Percentiles rank a stretch among this genome's conserved stretches.
These are phyloP conservation scores for Penaeus chinensis DNA, from an alignment of 1,140 invertebrate species.

Conservation along the genomic window DNA sequence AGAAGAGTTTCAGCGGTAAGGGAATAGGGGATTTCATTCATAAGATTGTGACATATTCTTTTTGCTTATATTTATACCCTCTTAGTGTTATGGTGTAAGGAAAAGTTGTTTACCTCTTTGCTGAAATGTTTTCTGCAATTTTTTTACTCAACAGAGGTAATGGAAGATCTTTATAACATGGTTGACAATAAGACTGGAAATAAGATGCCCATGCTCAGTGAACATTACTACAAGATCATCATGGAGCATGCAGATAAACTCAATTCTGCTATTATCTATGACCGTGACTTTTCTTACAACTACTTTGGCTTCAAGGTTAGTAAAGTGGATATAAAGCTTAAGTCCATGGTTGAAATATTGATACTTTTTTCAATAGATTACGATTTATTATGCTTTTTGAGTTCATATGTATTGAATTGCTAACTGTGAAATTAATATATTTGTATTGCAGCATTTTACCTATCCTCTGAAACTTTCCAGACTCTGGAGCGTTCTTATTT, in stretches of 20 bases:
- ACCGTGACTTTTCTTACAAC: constrained; percentile 96
- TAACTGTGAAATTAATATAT: neutral
- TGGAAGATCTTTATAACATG: constrained; percentile 86
- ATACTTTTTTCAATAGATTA: neutral
- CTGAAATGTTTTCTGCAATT: constrained; percentile 11
- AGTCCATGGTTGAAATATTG: neutral
- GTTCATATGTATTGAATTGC: neutral
- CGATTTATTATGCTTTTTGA: neutral
- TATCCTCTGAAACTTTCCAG: constrained; percentile 65
- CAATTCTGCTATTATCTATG: constrained; percentile 97
- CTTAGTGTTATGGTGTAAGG: neutral
- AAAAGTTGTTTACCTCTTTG: constrained; percentile 34
- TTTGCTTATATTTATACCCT: neutral
- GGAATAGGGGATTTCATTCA: constrained; percentile 18
- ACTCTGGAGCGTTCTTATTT: constrained; percentile 96
- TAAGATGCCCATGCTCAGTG: constrained; percentile 85
- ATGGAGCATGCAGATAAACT: constrained; percentile 87
- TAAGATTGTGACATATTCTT: neutral
- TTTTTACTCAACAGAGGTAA: constrained; percentile 81
- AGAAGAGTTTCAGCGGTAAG: constrained; percentile 87
- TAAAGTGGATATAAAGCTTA: neutral
- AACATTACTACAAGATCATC: constrained; percentile 84
- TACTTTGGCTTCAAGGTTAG: constrained; percentile 97
- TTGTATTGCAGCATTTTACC: neutral
- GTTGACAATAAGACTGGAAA: constrained; percentile 79